phyloP scores from a whole-genome alignment of 1,140 invertebrate species.

The Meloidogyne chitwoodi region DNA sequence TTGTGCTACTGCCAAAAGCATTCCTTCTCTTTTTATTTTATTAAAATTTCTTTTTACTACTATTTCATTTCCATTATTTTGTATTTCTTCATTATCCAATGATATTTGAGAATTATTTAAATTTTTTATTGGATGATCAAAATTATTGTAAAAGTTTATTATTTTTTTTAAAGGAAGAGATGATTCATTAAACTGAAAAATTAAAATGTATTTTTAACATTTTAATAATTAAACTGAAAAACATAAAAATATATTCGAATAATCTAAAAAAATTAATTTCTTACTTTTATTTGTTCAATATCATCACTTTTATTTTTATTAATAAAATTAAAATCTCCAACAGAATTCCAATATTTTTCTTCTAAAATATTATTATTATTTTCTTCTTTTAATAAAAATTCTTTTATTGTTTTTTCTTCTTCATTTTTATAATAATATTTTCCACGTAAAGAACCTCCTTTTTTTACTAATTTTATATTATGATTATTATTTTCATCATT shows the following conservation, averaged over 20 bases:
- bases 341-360: not conserved
- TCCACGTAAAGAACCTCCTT: not conserved
- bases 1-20: not conserved
- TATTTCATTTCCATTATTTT: too few relatives aligned
- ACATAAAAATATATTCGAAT: too few relatives aligned
- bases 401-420: not conserved
- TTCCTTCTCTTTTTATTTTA: not conserved
- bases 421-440: not conserved
- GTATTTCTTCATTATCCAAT: too few relatives aligned
- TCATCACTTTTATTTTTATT: not conserved
- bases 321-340: not conserved
- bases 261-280: too few relatives aligned
- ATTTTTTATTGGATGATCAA: too few relatives aligned
- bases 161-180: not conserved
- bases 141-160: too few relatives aligned
- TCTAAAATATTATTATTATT: not conserved
- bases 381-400: not conserved
- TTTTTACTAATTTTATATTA: not conserved
- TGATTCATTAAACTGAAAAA: not conserved
- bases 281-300: not conserved
- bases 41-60: not conserved
- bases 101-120: too few relatives aligned
- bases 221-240: too few relatives aligned
- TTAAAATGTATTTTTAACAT: too few relatives aligned
- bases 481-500: not conserved